phyloP scores from a whole-genome alignment of 2,113 vertebrate genomes.

The Craseonycteris thonglongyai region DNA sequence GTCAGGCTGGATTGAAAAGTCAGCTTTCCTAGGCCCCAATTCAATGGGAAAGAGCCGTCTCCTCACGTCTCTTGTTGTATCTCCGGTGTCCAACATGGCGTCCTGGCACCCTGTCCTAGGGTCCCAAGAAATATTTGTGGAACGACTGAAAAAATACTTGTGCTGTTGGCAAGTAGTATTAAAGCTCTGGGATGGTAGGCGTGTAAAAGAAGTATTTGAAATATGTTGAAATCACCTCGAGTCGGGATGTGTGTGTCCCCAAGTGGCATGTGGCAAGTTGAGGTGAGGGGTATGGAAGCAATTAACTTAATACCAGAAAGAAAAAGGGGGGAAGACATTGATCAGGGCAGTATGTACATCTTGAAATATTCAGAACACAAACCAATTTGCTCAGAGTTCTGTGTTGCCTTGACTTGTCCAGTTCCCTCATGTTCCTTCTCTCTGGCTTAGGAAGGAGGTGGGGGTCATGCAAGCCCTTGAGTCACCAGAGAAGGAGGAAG shows the following conservation, averaged over 20 bases:
- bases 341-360: neutral
- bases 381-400: neutral
- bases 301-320: slow-evolving; percentile 10
- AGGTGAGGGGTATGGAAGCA: neutral
- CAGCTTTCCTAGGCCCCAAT: neutral
- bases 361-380: slow-evolving; percentile 3
- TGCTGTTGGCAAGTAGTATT: slow-evolving; percentile 7
- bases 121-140: neutral
- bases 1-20: neutral
- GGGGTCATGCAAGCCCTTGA: neutral
- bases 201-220: neutral
- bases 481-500: neutral
- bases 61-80: neutral
- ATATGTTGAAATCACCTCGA: slow-evolving; percentile 15
- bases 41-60: neutral
- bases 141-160: neutral
- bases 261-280: neutral
- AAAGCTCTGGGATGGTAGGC: neutral
- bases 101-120: neutral
- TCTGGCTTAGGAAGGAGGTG: neutral
- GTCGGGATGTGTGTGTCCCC: neutral
- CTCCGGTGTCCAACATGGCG: neutral
- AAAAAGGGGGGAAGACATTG: neutral
- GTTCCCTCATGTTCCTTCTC: neutral
- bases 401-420: slow-evolving; percentile 4